A percentile compares a stretch with the other conserved stretches of the same genome.
Conservation (phyloP, 2,888 invertebrate species). For the Trachelus stipa region DNA sequence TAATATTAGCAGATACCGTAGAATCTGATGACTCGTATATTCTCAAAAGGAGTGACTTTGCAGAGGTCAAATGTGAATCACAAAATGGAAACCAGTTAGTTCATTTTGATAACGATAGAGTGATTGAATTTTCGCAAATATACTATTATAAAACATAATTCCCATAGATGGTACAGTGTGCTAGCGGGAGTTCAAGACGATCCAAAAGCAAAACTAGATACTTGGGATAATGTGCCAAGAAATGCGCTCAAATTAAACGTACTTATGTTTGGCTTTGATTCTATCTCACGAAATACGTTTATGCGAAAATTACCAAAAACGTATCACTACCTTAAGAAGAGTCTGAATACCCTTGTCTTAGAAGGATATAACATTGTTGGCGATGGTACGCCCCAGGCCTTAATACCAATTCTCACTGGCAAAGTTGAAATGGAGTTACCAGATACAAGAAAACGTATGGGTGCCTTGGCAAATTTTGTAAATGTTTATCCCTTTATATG, state of each 20-base stretch:
- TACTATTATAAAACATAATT: neutral
- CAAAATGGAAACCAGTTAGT: conserved; percentile 66
- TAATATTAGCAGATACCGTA: conserved; percentile 69
- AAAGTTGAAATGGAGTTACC: conserved; percentile 88
- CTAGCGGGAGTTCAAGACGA: conserved; percentile 73
- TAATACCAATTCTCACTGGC: conserved; percentile 90
- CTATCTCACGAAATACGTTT: conserved; percentile 85
- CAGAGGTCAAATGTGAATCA: conserved; percentile 75
- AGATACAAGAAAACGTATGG: conserved; percentile 80
- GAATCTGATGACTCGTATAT: conserved; percentile 72
- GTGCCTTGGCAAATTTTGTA: conserved; percentile 73
- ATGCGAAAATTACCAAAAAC: conserved; percentile 82
- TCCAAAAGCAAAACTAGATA: conserved; percentile 63
- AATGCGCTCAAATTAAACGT: conserved; percentile 74
- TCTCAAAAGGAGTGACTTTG: conserved; percentile 78
- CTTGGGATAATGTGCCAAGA: conserved; percentile 68
- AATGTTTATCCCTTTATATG: conserved; percentile 89
- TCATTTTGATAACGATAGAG: neutral
- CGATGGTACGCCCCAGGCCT: conserved; percentile 87
- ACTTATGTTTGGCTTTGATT: conserved; percentile 90
- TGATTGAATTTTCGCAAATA: neutral
- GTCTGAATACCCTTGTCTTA: conserved; percentile 74
- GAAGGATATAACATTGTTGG: conserved; percentile 87
- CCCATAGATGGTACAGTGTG: conserved; percentile 74
- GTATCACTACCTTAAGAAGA: conserved; percentile 75